Evolutionary conservation across 2,797 vertebrate species (phyloP).

Genomic region (Scolopax rusticola): DNA sequence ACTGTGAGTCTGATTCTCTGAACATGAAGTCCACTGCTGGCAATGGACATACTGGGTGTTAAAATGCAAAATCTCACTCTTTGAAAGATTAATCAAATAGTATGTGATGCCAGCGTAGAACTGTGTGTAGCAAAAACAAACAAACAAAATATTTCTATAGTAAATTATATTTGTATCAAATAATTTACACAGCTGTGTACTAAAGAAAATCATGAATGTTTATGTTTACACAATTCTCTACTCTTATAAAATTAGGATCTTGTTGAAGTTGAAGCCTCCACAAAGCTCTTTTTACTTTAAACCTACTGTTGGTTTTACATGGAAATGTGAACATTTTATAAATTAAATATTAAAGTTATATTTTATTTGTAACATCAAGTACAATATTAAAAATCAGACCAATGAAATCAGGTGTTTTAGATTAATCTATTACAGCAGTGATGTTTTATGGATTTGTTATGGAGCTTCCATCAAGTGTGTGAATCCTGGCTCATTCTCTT

Average conservation of each 20-base stretch:
- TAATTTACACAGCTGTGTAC: slow-evolving; percentile 17
- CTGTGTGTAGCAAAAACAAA: slow-evolving; percentile 28
- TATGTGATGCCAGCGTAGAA: slow-evolving; percentile 27
- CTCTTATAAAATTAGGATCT: slow-evolving; percentile 1
- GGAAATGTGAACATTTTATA: slow-evolving; percentile 36
- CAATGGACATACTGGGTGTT: slow-evolving; percentile 47
- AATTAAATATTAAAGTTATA: slow-evolving; percentile 19
- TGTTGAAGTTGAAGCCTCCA: background rate
- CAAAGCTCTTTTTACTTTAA: slow-evolving; percentile 48
- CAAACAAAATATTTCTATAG: slow-evolving; percentile 20
- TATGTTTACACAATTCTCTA: slow-evolving; percentile 40
- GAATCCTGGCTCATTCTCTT: background rate
- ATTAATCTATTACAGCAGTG: background rate
- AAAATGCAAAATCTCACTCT: background rate
- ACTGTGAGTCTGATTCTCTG: slow-evolving; percentile 50
- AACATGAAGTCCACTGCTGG: slow-evolving; percentile 59
- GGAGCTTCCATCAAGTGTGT: background rate
- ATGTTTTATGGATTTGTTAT: background rate
- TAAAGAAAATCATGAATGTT: slow-evolving; percentile 23
- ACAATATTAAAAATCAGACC: slow-evolving; percentile 40
- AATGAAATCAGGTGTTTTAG: slow-evolving; percentile 1
- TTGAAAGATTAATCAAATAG: background rate
- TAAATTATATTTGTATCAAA: slow-evolving; percentile 62
- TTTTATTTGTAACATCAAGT: slow-evolving; percentile 44
- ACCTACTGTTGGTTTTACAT: slow-evolving; percentile 32